Conservation (phyloP, 2,113 vertebrate genomes). For the Nestor notabilis region DNA sequence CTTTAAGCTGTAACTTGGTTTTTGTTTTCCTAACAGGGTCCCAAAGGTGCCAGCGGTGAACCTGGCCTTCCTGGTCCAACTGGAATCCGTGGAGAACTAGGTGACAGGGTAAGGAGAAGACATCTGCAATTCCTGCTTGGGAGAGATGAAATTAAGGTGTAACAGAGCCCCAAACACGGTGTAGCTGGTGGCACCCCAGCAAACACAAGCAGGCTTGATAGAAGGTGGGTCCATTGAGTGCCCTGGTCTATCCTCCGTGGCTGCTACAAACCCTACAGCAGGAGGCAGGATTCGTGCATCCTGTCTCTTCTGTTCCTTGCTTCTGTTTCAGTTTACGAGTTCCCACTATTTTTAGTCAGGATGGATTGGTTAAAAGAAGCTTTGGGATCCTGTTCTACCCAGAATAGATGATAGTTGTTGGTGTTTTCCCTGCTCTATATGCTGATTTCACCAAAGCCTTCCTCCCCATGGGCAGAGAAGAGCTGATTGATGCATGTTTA, state of each 20-base stretch:
- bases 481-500: neutral
- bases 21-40: constrained; percentile 77
- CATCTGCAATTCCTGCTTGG: neutral
- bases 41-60: constrained; percentile 86
- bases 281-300: accelerated
- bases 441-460: neutral
- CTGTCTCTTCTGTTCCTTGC: neutral
- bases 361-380: neutral
- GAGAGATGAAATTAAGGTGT: neutral
- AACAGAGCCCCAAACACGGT: accelerated
- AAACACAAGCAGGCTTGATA: neutral
- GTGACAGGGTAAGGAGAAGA: constrained; percentile 85
- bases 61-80: constrained; percentile 92
- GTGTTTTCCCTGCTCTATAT: neutral
- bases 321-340: neutral
- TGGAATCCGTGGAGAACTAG: constrained; percentile 88
- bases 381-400: neutral
- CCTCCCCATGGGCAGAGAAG: neutral
- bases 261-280: accelerated
- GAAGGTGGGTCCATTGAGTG: accelerated
- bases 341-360: neutral
- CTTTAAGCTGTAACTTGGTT: neutral
- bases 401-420: accelerated
- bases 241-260: neutral
- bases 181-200: neutral